phyloP scores from a whole-genome alignment of 2,113 vertebrate species.

The Tragelaphus imberbis region DNA sequence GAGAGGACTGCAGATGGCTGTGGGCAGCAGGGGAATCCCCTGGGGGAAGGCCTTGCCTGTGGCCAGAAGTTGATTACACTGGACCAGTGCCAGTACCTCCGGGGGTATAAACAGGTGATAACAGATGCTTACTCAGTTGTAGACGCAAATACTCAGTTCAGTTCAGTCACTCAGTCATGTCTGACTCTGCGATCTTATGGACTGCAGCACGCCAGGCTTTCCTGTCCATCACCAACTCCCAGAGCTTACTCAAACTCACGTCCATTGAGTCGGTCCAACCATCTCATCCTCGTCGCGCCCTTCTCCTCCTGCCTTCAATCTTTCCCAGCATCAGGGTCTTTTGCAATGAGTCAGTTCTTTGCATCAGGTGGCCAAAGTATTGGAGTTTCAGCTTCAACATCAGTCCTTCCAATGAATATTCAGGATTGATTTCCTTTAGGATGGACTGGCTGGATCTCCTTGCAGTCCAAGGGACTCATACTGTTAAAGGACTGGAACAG shows the following conservation, averaged over 20 bases:
- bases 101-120: not conserved
- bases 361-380: not conserved
- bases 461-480: not conserved
- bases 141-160: not conserved
- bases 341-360: not conserved
- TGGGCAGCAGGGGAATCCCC: not conserved
- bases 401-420: not conserved
- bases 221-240: not conserved
- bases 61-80: not conserved
- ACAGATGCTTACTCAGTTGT: not conserved
- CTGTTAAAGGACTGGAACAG: not conserved
- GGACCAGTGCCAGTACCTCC: not conserved
- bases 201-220: not conserved
- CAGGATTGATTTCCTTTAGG: not conserved
- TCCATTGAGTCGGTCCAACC: not conserved
- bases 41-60: not conserved
- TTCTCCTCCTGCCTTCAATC: not conserved
- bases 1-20: not conserved
- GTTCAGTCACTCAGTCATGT: not conserved
- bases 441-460: not conserved
- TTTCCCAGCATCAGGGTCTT: not conserved
- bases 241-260: not conserved
- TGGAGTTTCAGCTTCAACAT: not conserved
- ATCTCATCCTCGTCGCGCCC: not conserved
- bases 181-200: rapidly evolving